A percentile compares a stretch with the other conserved stretches of the same genome.
Evolutionary conservation across 2,113 vertebrate species (phyloP).

Genomic region (Fregata magnificens): DNA sequence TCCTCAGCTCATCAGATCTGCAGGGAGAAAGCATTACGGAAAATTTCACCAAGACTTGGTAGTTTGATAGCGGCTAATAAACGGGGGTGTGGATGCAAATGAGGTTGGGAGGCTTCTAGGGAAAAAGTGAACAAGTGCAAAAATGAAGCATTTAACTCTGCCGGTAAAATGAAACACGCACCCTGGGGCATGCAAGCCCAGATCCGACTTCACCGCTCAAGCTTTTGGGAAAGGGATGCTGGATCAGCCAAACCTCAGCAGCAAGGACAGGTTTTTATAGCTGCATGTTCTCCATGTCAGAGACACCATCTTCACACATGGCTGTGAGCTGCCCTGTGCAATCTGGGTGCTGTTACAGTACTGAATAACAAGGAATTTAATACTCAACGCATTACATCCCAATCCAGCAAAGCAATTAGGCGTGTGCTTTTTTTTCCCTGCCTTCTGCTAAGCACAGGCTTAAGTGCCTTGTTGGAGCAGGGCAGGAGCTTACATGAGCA

Average conservation of each 20-base stretch:
- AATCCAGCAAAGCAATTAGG: neutral
- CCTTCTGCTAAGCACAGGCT: neutral
- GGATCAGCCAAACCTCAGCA: neutral
- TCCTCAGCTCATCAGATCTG: neutral
- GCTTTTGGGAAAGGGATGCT: neutral
- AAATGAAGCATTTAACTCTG: neutral
- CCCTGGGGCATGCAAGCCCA: neutral
- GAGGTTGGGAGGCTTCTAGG: neutral
- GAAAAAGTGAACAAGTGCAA: neutral
- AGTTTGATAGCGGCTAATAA: neutral
- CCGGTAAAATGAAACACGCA: neutral
- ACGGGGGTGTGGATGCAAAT: neutral
- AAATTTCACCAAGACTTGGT: neutral
- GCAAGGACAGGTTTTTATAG: neutral
- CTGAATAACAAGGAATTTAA: neutral
- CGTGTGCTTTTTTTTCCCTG: neutral
- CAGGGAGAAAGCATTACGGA: neutral
- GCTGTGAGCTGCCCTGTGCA: neutral
- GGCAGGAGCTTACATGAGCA: neutral
- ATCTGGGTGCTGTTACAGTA: neutral
- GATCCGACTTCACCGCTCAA: fast-evolving
- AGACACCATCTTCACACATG: fast-evolving
- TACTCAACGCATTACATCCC: neutral
- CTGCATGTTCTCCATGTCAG: neutral
- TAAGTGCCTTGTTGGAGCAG: neutral